These are phyloP conservation scores for Hypotaenidia okinawae DNA, from an alignment of 2,797 vertebrate species.

Conservation along the genomic window DNA sequence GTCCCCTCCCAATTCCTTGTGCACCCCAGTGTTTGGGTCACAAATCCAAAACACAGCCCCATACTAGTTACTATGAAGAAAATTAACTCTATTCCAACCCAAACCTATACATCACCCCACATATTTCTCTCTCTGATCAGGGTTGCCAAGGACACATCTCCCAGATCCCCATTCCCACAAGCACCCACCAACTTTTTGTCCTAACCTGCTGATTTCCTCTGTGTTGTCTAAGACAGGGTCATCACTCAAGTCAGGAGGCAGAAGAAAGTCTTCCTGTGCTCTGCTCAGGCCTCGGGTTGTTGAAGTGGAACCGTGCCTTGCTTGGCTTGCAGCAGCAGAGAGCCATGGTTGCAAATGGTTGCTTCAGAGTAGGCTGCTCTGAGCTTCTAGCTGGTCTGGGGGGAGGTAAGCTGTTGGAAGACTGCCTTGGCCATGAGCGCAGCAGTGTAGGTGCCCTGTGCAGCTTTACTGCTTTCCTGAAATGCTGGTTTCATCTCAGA, in stretches of 20 bases:
- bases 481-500: neutral
- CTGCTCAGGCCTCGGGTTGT: neutral
- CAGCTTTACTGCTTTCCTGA: neutral
- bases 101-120: neutral
- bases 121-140: neutral
- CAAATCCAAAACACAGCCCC: neutral
- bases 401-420: neutral
- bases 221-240: fast-evolving
- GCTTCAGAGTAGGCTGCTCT: neutral
- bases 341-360: neutral
- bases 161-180: neutral
- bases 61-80: neutral
- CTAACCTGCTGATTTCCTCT: neutral
- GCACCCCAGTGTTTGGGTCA: neutral
- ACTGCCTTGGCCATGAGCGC: neutral
- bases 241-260: neutral
- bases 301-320: neutral
- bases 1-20: neutral
- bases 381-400: neutral
- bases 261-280: neutral
- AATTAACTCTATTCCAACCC: neutral
- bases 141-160: neutral
- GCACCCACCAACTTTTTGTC: neutral
- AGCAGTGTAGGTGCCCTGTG: neutral
- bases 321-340: neutral